Evolutionary conservation across 2,888 invertebrate species (phyloP).

Genomic region (Itoplectis maculator): DNA sequence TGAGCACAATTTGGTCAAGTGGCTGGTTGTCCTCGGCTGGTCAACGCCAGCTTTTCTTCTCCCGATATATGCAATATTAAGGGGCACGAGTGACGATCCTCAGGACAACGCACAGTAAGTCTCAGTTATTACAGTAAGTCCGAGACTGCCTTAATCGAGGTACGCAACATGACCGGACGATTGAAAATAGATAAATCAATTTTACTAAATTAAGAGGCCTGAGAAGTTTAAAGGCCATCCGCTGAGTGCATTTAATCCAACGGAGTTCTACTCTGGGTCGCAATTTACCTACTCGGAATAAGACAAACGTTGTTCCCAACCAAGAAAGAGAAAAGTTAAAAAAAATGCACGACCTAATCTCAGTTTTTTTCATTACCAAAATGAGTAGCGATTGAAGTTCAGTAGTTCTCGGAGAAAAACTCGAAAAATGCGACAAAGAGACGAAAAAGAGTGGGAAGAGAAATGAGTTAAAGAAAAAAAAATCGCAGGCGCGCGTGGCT

Average conservation of each 20-base stretch:
- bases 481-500: constrained; percentile 18
- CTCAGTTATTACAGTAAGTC: background rate
- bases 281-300: background rate
- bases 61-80: constrained; percentile 88
- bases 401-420: background rate
- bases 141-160: background rate
- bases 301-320: background rate
- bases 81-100: constrained; percentile 86
- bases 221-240: constrained; percentile 16
- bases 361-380: constrained; percentile 47
- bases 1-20: constrained; percentile 93
- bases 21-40: constrained; percentile 95
- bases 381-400: constrained; percentile 10
- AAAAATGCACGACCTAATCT: constrained; percentile 15
- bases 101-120: constrained; percentile 87
- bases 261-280: background rate
- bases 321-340: constrained; percentile 13
- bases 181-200: constrained; percentile 11
- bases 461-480: constrained; percentile 27
- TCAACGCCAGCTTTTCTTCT: constrained; percentile 90
- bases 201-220: background rate
- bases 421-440: background rate
- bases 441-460: background rate
- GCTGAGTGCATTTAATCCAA: constrained; percentile 16
- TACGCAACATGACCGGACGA: background rate